Percentiles rank a stretch among this genome's conserved stretches.
These are phyloP conservation scores for Pelvicachromis taeniatus DNA, from an alignment of 2,113 vertebrate genomes.

Conservation along the genomic window DNA sequence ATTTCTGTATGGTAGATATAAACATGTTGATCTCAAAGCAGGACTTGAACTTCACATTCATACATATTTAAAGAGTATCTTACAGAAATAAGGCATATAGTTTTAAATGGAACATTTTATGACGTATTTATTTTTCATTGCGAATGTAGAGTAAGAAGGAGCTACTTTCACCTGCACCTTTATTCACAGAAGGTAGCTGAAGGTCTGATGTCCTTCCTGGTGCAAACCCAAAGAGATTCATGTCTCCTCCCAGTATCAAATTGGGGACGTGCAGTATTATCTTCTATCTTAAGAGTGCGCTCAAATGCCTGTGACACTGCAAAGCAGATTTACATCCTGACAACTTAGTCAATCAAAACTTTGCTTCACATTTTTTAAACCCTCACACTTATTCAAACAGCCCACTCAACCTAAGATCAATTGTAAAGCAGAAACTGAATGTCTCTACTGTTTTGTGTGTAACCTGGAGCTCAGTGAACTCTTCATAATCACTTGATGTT, in stretches of 20 bases:
- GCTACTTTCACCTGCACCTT: not conserved
- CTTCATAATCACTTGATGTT: not conserved
- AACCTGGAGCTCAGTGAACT: constrained; percentile 2
- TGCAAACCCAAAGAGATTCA: not conserved
- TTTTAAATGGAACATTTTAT: not conserved
- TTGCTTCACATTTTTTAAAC: not conserved
- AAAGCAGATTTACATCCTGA: not conserved
- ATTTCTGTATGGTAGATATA: not conserved
- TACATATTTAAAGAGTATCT: not conserved
- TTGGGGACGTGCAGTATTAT: not conserved
- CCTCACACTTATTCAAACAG: not conserved
- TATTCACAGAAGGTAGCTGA: not conserved
- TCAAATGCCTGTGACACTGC: not conserved
- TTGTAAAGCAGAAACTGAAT: not conserved
- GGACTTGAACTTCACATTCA: not conserved
- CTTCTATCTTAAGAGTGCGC: not conserved
- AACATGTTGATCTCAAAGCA: not conserved
- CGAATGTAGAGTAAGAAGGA: not conserved
- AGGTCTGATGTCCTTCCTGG: not conserved
- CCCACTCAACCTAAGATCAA: not conserved
- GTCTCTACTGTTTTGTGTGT: not conserved
- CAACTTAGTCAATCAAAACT: not conserved
- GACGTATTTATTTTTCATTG: not conserved
- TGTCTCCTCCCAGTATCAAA: not conserved
- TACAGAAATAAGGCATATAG: not conserved